A percentile compares a stretch with the other conserved stretches of the same genome.
Conservation (phyloP, 2,113 vertebrate genomes). For the Nestor notabilis region DNA sequence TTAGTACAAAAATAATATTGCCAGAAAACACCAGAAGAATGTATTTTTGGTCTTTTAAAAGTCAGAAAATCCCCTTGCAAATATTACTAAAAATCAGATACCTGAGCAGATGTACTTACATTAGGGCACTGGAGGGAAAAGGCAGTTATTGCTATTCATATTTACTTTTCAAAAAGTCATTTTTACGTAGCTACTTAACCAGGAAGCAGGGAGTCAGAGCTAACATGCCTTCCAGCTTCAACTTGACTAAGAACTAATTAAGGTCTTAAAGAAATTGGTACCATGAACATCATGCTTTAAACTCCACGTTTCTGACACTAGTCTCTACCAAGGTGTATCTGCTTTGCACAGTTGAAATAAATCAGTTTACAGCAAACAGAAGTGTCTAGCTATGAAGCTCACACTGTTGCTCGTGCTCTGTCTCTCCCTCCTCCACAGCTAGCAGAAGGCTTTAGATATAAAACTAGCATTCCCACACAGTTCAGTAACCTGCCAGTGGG, state of each 20-base stretch:
- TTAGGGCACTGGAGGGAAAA: not conserved
- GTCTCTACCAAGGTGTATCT: not conserved
- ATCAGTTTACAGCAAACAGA: not conserved
- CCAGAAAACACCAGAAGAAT: not conserved
- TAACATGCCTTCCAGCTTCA: not conserved
- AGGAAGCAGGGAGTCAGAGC: not conserved
- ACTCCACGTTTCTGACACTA: not conserved
- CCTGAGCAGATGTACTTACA: not conserved
- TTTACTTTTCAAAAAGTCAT: not conserved
- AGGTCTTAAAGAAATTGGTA: not conserved
- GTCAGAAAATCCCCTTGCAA: constrained; percentile 44
- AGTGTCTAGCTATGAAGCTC: not conserved
- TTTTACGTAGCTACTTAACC: not conserved
- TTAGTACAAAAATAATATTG: not conserved
- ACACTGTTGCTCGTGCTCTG: rapidly evolving
- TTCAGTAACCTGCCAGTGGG: not conserved
- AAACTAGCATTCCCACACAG: not conserved
- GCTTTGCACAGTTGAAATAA: not conserved
- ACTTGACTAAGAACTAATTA: not conserved
- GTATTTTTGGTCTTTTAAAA: not conserved
- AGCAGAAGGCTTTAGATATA: not conserved
- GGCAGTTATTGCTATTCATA: not conserved
- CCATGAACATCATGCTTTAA: not conserved
- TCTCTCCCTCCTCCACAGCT: not conserved
- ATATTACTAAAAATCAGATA: constrained; percentile 32